Conservation (phyloP, 2,888 invertebrate species). For the Pseudococcus viburni region DNA sequence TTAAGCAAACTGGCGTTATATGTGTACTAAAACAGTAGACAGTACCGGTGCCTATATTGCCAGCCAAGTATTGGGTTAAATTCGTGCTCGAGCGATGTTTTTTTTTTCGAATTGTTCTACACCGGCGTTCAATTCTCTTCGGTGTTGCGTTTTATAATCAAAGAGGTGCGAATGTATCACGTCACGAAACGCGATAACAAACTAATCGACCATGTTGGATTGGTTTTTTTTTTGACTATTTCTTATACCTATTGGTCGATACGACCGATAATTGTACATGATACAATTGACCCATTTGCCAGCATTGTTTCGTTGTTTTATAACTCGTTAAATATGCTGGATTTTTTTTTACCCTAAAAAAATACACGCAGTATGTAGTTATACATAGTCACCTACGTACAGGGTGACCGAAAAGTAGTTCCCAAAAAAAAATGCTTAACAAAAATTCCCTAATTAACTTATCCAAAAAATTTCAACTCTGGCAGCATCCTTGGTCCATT, state of each 20-base stretch:
- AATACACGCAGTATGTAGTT: background rate
- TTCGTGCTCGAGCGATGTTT: background rate
- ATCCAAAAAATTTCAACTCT: too few relatives aligned
- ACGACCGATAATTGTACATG: background rate
- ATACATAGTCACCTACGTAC: background rate
- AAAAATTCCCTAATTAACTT: too few relatives aligned
- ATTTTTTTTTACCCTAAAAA: background rate
- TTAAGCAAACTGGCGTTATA: background rate
- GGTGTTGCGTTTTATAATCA: background rate
- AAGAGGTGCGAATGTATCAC: slow-evolving; percentile 42
- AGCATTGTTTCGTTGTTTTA: background rate
- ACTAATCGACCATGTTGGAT: background rate
- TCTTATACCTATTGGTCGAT: background rate
- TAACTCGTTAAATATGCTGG: background rate
- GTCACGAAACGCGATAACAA: slow-evolving; percentile 28
- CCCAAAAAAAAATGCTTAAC: too few relatives aligned
- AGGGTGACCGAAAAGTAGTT: too few relatives aligned
- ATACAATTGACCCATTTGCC: slow-evolving; percentile 29
- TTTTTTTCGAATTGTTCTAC: slow-evolving; percentile 43
- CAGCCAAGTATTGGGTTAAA: slow-evolving; percentile 10
- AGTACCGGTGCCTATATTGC: background rate
- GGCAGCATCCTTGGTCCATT: too few relatives aligned
- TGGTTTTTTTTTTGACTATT: too few relatives aligned
- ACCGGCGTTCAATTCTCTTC: slow-evolving; percentile 57
- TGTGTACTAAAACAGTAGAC: background rate